Evolutionary conservation across 2,888 invertebrate species (phyloP).

Genomic region (Dicyrtoma fusca): DNA sequence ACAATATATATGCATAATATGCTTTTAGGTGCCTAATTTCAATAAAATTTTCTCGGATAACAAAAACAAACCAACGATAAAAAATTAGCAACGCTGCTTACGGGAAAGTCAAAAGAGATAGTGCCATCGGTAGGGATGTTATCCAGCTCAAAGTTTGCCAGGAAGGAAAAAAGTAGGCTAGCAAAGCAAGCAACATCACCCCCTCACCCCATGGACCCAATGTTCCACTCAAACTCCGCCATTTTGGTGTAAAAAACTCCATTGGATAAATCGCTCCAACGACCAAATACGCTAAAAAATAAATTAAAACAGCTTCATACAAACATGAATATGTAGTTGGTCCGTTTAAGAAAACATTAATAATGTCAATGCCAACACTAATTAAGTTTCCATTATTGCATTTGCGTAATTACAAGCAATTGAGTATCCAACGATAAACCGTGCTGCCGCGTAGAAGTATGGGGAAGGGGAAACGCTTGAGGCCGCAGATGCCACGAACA

Average conservation of each 20-base stretch:
- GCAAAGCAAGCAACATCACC: conserved; percentile 45
- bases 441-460: conserved; percentile 41
- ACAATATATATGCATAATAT: background rate
- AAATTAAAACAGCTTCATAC: background rate
- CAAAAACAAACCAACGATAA: background rate
- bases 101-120: conserved; percentile 47
- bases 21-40: background rate
- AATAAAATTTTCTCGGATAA: background rate
- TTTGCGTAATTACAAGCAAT: conserved; percentile 10
- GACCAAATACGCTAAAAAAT: conserved; percentile 44
- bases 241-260: conserved; percentile 53
- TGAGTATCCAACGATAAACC: conserved; percentile 44
- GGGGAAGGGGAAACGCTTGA: conserved; percentile 48
- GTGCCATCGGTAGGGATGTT: conserved; percentile 41
- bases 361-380: background rate
- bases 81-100: conserved; percentile 28
- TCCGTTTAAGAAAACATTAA: background rate
- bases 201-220: conserved; percentile 51
- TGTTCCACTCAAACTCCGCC: conserved; percentile 48
- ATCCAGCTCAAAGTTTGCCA: conserved; percentile 47
- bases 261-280: conserved; percentile 50
- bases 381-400: background rate
- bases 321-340: background rate
- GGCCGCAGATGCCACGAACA: conserved; percentile 44
- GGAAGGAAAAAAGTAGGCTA: conserved; percentile 42